A percentile compares a stretch with the other conserved stretches of the same genome.
Evolutionary conservation across 2,113 vertebrate genomes (phyloP).

Genomic region (Scortum barcoo): DNA sequence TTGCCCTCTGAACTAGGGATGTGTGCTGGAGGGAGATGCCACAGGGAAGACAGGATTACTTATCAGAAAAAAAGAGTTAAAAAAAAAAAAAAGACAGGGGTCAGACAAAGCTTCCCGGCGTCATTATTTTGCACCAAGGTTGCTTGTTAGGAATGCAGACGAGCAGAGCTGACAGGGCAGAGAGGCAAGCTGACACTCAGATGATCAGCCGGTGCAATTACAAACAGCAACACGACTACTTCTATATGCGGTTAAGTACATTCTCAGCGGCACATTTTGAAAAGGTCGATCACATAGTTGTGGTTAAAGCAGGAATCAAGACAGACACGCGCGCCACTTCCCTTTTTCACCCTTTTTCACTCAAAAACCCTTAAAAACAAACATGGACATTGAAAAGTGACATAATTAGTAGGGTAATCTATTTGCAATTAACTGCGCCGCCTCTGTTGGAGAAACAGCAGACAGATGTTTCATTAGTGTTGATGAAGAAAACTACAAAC

Average conservation of each 20-base stretch:
- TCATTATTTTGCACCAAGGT: constrained; percentile 19
- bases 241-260: not conserved
- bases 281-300: constrained; percentile 23
- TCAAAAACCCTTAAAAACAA: constrained; percentile 48
- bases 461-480: constrained; percentile 80
- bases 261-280: constrained; percentile 15
- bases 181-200: constrained; percentile 5
- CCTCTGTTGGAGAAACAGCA: constrained; percentile 66
- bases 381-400: constrained; percentile 66
- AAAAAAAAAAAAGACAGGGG: constrained; percentile 17
- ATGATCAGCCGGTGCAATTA: constrained; percentile 18
- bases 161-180: constrained; percentile 6
- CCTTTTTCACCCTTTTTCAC: constrained; percentile 15
- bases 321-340: not conserved
- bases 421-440: constrained; percentile 68
- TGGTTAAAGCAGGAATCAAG: not conserved
- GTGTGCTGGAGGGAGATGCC: constrained; percentile 15
- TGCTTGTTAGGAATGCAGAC: constrained; percentile 27
- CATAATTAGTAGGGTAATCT: constrained; percentile 76
- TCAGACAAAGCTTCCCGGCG: constrained; percentile 5
- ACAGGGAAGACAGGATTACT: constrained; percentile 26
- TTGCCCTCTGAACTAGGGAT: constrained; percentile 27
- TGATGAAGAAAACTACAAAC: constrained; percentile 75
- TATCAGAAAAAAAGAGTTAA: constrained; percentile 16
- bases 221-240: not conserved